Evolutionary conservation across 2,797 vertebrate genomes (phyloP).

Genomic region (Pseudocheirus occidentalis): DNA sequence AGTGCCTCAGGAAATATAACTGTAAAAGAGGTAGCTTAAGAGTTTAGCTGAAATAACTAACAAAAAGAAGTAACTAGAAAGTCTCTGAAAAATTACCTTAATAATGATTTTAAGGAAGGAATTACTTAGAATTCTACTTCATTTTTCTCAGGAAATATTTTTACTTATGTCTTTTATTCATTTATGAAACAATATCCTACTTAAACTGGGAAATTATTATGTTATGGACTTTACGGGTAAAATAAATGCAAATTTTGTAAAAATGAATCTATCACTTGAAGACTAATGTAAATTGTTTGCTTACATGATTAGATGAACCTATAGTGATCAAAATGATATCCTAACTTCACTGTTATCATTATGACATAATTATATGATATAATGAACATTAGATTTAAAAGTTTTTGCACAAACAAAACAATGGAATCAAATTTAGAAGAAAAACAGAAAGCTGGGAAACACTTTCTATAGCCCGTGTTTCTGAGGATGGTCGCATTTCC

Average conservation of each 20-base stretch:
- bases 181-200: not conserved
- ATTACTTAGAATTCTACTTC: not conserved
- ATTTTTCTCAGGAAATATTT: constrained; percentile 39
- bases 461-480: no score
- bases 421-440: no score
- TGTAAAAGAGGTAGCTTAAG: constrained; percentile 28
- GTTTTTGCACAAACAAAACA: no score
- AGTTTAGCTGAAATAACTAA: constrained; percentile 35
- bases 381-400: no score
- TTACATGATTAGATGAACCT: no score
- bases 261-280: not conserved
- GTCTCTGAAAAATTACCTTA: not conserved
- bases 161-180: not conserved
- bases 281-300: no score
- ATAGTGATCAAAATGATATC: not conserved
- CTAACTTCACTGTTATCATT: not conserved
- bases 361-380: no score
- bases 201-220: not conserved
- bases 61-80: constrained; percentile 28
- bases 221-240: not conserved
- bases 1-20: not conserved
- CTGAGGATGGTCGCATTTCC: no score
- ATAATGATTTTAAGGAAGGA: constrained; percentile 9
- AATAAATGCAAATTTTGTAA: not conserved
- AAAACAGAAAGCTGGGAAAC: no score